Conservation (phyloP, 2,113 vertebrate species). For the Percina caprodes region DNA sequence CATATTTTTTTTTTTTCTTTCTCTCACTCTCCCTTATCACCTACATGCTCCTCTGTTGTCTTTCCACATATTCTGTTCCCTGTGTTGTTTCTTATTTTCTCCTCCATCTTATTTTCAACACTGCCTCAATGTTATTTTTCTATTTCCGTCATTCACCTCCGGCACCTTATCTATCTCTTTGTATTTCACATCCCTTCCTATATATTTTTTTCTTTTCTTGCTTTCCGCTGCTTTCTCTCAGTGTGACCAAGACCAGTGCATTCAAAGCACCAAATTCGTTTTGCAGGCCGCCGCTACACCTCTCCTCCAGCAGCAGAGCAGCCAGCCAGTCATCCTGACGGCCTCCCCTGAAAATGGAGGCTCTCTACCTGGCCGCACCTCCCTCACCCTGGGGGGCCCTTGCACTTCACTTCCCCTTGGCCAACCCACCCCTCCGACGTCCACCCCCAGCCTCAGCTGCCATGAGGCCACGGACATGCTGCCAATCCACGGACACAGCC, state of each 20-base stretch:
- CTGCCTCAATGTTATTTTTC: conserved; percentile 19
- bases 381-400: conserved; percentile 86
- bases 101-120: conserved; percentile 10
- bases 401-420: conserved; percentile 91
- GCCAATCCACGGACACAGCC: conserved; percentile 77
- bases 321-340: conserved; percentile 90
- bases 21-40: conserved; percentile 62
- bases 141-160: background rate
- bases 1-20: conserved; percentile 75
- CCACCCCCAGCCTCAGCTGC: conserved; percentile 91
- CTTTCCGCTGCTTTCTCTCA: conserved; percentile 73
- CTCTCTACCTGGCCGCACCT: conserved; percentile 85
- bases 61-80: conserved; percentile 14
- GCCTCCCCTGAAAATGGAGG: conserved; percentile 84
- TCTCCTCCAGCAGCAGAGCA: conserved; percentile 94
- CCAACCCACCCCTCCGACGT: conserved; percentile 94
- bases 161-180: conserved; percentile 21
- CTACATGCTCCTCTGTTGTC: conserved; percentile 11
- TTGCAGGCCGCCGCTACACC: conserved; percentile 97
- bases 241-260: conserved; percentile 99
- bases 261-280: conserved; percentile 99
- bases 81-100: background rate
- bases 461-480: conserved; percentile 87
- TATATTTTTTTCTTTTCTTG: background rate
- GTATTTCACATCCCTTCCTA: conserved; percentile 11